A percentile compares a stretch with the other conserved stretches of the same genome.
Conservation (phyloP, 2,113 vertebrate species). For the Peromyscus maniculatus region DNA sequence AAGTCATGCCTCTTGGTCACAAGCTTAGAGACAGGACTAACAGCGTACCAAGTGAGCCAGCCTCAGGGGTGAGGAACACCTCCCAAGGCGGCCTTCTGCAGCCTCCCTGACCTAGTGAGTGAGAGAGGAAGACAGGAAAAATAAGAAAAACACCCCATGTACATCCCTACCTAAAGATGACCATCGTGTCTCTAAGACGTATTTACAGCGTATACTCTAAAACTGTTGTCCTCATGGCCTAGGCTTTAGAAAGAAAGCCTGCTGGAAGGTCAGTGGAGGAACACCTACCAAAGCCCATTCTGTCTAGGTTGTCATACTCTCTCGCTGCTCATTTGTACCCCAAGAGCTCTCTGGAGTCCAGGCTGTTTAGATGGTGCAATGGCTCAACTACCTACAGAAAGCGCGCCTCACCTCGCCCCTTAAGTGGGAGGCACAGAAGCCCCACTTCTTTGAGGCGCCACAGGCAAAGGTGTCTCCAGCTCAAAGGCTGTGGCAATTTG, state of each 20-base stretch:
- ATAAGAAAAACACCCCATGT: neutral
- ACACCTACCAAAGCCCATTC: neutral
- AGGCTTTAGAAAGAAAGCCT: neutral
- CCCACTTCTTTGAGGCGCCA: slow-evolving; percentile 17
- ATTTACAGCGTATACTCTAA: neutral
- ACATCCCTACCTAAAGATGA: neutral
- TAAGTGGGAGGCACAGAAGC: slow-evolving; percentile 24
- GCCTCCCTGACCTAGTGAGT: neutral
- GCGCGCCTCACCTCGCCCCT: neutral
- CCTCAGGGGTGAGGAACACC: neutral
- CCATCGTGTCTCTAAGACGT: neutral
- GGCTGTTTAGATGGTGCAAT: neutral
- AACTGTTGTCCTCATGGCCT: neutral
- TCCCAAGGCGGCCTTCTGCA: neutral
- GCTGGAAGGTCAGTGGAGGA: neutral
- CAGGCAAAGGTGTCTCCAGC: slow-evolving; percentile 65
- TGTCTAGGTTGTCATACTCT: neutral
- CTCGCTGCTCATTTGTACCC: neutral
- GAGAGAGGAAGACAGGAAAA: neutral
- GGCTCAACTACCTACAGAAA: neutral
- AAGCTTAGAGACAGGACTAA: neutral
- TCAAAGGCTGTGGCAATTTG: slow-evolving; percentile 75
- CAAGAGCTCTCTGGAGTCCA: neutral
- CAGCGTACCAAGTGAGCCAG: neutral
- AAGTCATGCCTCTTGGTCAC: neutral